Conservation (phyloP, 2,797 vertebrate species). For the Acestrorhynchus altus region DNA sequence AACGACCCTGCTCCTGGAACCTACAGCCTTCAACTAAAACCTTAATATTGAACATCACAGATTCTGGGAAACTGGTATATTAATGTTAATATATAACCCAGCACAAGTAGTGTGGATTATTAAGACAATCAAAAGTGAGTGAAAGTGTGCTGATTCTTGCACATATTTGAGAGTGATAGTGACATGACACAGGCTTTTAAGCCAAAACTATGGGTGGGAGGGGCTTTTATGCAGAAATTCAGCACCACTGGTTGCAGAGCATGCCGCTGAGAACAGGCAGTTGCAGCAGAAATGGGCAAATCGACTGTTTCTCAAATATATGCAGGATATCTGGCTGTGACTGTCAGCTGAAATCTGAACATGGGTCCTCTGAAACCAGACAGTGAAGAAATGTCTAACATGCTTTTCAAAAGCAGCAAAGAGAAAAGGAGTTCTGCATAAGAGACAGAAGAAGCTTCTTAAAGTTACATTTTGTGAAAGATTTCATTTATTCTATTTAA, state of each 20-base stretch:
- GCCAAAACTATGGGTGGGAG: background rate
- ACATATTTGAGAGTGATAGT: background rate
- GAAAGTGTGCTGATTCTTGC: background rate
- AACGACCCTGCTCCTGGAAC: no score
- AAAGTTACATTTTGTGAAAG: background rate
- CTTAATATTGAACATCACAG: no score
- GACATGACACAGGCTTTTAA: background rate
- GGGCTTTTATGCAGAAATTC: background rate
- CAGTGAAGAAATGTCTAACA: slow-evolving; percentile 9
- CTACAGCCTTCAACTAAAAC: no score
- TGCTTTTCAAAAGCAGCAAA: background rate
- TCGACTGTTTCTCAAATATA: slow-evolving; percentile 54
- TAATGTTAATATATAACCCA: background rate
- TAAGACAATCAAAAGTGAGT: background rate
- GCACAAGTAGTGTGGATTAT: background rate
- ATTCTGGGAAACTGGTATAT: background rate
- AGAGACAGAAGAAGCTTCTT: background rate
- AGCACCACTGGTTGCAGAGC: background rate
- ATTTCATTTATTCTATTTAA: background rate
- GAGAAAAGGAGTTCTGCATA: background rate
- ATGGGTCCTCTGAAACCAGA: background rate
- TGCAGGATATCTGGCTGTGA: slow-evolving; percentile 45
- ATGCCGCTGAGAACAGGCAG: slow-evolving; percentile 37
- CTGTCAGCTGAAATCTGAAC: slow-evolving; percentile 61
- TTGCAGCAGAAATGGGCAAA: slow-evolving; percentile 35